A percentile compares a stretch with the other conserved stretches of the same genome.
Conservation (phyloP, 64 coral and sea anemone species). For the Pocillopora damicornis region DNA sequence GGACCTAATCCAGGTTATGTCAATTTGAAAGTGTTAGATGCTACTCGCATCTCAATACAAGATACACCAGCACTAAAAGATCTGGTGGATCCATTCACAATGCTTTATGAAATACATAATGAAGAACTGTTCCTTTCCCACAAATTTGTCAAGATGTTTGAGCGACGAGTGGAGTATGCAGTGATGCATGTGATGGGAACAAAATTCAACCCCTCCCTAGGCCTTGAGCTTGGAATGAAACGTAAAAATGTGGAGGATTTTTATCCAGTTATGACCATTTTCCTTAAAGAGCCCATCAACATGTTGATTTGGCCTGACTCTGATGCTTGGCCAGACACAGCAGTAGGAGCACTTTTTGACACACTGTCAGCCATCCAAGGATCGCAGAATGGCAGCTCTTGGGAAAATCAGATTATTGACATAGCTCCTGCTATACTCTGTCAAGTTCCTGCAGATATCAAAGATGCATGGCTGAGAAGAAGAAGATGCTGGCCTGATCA, state of each 20-base stretch:
- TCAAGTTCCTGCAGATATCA: background rate
- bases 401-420: slow-evolving; percentile 34
- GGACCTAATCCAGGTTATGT: slow-evolving; percentile 24
- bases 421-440: slow-evolving; percentile 26
- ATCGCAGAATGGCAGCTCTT: background rate
- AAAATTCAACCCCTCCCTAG: background rate
- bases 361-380: slow-evolving; percentile 6
- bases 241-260: background rate
- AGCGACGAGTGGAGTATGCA: slow-evolving; percentile 34
- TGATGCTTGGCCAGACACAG: slow-evolving; percentile 7
- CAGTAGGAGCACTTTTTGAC: slow-evolving; percentile 32
- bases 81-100: slow-evolving; percentile 1
- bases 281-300: slow-evolving; percentile 25
- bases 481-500: slow-evolving; percentile 5
- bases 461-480: slow-evolving; percentile 1
- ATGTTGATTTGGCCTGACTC: slow-evolving; percentile 22
- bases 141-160: slow-evolving; percentile 33
- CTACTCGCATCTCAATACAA: slow-evolving; percentile 13
- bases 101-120: slow-evolving; percentile 23
- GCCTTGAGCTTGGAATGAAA: slow-evolving; percentile 30
- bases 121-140: slow-evolving; percentile 32
- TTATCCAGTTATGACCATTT: slow-evolving; percentile 37
- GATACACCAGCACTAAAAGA: background rate
- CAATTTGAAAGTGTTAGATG: slow-evolving; percentile 30
- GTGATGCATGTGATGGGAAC: slow-evolving; percentile 1